Evolutionary conservation across 1,140 invertebrate species (phyloP), one percentile per base, ranked within the genome.

Genomic region (Branchinecta lynchi): DNA sequence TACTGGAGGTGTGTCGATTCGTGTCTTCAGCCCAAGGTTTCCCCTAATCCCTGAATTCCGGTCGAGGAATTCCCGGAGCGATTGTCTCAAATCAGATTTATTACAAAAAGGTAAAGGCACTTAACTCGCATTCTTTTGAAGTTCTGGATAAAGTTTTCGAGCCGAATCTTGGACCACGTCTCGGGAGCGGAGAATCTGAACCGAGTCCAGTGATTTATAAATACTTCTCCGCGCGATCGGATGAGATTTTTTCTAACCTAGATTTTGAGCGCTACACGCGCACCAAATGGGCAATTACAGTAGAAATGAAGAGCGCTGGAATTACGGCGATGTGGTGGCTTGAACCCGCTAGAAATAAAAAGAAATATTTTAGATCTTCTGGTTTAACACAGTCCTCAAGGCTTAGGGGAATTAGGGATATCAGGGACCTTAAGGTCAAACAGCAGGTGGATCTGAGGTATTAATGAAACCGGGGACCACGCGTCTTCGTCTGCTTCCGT

Each of bases 81-180:
- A 32, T 32, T 32, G 32, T 32, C 32, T 32, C 32, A 32, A 32
- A 32, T 32, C 32, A 32, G 32, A 32, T 60, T 60, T 60, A 60
- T 60, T 60, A 20, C 51, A 60, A 60, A 60, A 60, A 60, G 51
- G 51, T 60, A 15, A 15, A 60, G 51, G 51, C 51, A 60, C 12
- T 60, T 32, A 32, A 60, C 17, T 60, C 51, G 17, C 51, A 60
- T 60, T 60, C 51, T 60, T 60, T 60, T 32, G 32, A 60, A 12
- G 17, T 60, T 60, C 6, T 60, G 17, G 51, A 60, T 60, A 15
- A 60, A 60, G 17, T 60, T 60, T 60, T 15, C 12, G 17, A 60
- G 12, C 51, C 12, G 17, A 20, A 20, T 3, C 12, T 20, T 60
- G 51, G 51, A 60, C 12, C 51, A 20, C 51, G 12, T 60, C 32